Evolutionary conservation across 2,888 invertebrate species (phyloP).

Genomic region (Trichacis sp.): DNA sequence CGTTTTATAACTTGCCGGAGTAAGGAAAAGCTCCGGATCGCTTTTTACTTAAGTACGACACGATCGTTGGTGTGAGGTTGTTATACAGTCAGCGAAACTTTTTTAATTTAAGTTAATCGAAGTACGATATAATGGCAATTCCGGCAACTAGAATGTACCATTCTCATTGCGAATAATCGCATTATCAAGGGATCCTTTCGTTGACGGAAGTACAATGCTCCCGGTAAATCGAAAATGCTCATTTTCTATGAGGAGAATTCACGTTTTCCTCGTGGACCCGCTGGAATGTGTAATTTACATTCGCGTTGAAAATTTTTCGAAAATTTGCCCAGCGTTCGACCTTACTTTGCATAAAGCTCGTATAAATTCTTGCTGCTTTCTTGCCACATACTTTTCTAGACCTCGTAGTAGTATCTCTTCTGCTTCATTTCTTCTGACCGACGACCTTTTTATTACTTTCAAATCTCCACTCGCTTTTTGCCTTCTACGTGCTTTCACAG

Average conservation of each 20-base stretch:
- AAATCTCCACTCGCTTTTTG: not conserved
- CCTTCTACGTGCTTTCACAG: too few relatives aligned
- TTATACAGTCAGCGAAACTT: constrained; percentile 5
- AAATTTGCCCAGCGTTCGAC: not conserved
- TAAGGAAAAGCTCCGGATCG: not conserved
- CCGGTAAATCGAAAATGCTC: not conserved
- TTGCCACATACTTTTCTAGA: not conserved
- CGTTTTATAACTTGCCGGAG: not conserved
- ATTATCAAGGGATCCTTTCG: not conserved
- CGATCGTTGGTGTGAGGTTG: not conserved
- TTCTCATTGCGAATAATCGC: constrained; percentile 1
- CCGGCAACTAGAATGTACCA: not conserved
- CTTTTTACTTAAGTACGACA: not conserved
- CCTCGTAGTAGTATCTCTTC: not conserved
- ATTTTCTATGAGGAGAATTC: not conserved
- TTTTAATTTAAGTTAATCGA: constrained; percentile 5
- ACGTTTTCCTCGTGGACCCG: not conserved
- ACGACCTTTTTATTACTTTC: not conserved
- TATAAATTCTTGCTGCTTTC: not conserved
- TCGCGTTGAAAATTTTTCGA: not conserved
- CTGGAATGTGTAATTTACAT: not conserved
- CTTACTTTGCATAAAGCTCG: not conserved
- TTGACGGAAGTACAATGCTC: not conserved
- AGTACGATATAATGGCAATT: constrained; percentile 2
- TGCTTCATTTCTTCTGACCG: not conserved